Percentiles rank a stretch among this genome's conserved stretches.
These are phyloP conservation scores for Lanistes nyassanus DNA, from an alignment of 1,140 invertebrate genomes.

Conservation along the genomic window DNA sequence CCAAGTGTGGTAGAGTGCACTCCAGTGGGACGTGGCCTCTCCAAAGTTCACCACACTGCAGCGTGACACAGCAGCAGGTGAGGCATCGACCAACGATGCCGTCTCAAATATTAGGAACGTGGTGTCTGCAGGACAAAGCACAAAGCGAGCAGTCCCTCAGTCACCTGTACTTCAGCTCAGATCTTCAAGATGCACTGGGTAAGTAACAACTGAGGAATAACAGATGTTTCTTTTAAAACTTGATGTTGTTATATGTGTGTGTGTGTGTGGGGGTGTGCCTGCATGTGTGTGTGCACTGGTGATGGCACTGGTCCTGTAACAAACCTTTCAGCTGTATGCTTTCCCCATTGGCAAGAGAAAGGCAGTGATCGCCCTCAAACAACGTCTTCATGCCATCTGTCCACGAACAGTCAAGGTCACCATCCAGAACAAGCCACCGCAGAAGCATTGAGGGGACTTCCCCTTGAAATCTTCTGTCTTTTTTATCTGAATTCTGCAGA, in stretches of 20 bases:
- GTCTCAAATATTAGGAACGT: conserved; percentile 63
- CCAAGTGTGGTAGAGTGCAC: conserved; percentile 58
- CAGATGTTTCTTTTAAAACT: too few species aligned
- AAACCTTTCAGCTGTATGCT: conserved; percentile 49
- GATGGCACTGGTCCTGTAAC: background rate
- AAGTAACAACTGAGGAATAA: too few species aligned
- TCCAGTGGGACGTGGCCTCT: conserved; percentile 51
- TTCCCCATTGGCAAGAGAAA: conserved; percentile 57
- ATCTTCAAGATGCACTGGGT: too few species aligned
- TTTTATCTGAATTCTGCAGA: conserved; percentile 40
- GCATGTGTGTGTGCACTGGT: too few species aligned
- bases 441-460: conserved; percentile 53
- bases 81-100: conserved; percentile 45
- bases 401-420: conserved; percentile 57
- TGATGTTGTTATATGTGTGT: too few species aligned
- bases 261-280: too few species aligned
- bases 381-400: conserved; percentile 59
- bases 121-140: conserved; percentile 45
- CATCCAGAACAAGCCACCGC: conserved; percentile 64
- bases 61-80: conserved; percentile 54
- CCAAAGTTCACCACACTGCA: conserved; percentile 56
- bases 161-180: too few species aligned
- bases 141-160: background rate
- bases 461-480: conserved; percentile 28
- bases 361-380: conserved; percentile 48